A percentile compares a stretch with the other conserved stretches of the same genome.
phyloP scores from a whole-genome alignment of 2,797 vertebrate genomes.

The Alcedo atthis region DNA sequence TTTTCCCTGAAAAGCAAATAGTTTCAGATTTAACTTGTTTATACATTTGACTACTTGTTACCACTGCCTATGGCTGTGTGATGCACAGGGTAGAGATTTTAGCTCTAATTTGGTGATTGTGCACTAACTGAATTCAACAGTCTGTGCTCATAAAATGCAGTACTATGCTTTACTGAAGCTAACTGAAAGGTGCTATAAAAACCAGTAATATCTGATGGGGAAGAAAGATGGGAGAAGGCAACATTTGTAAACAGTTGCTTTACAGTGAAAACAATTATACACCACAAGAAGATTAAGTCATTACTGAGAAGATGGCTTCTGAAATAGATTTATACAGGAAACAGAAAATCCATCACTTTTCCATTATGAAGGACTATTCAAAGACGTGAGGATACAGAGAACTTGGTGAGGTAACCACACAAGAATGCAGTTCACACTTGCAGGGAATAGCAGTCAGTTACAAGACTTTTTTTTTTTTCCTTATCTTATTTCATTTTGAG shows the following conservation, averaged over 20 bases:
- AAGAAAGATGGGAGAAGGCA: background rate
- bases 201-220: background rate
- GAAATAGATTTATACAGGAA: background rate
- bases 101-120: background rate
- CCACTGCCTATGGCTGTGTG: background rate
- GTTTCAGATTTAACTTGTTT: background rate
- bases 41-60: background rate
- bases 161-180: background rate
- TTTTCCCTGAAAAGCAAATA: background rate
- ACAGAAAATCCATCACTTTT: conserved; percentile 25
- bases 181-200: background rate
- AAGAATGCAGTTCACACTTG: background rate
- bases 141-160: background rate
- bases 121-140: background rate
- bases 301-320: conserved; percentile 22
- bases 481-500: conserved; percentile 1
- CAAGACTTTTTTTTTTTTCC: background rate
- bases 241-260: background rate
- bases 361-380: background rate
- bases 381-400: background rate
- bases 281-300: conserved; percentile 28
- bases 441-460: background rate
- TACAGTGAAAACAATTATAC: background rate
- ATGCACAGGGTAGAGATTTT: background rate
- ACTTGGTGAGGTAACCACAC: background rate